These are phyloP conservation scores for Poecilobothrus nobilitatus DNA, from an alignment of 2,888 invertebrate genomes.

Conservation along the genomic window DNA sequence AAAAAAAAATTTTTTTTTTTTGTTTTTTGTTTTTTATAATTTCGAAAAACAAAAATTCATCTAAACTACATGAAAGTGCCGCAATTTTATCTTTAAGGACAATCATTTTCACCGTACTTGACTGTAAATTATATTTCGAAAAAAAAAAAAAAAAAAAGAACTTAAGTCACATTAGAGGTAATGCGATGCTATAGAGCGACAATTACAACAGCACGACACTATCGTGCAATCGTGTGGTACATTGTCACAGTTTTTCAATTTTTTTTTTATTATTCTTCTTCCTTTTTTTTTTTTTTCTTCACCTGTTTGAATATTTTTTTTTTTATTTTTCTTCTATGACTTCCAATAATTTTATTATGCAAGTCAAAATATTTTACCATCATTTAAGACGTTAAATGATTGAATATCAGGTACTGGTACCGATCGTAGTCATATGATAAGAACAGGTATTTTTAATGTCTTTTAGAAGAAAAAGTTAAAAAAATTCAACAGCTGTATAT, in stretches of 20 bases:
- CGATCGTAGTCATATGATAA: no score
- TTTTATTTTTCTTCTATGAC: no score
- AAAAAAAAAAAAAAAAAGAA: neutral
- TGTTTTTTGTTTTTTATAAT: no score
- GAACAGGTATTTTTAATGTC: no score
- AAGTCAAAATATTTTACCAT: conserved; percentile 3
- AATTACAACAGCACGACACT: neutral
- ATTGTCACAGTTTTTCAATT: neutral
- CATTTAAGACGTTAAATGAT: neutral
- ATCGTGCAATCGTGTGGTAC: conserved; percentile 2
- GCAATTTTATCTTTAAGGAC: neutral
- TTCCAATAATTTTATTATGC: neutral
- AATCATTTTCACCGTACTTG: neutral
- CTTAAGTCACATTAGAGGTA: neutral
- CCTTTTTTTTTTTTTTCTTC: neutral
- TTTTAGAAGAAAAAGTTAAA: no score
- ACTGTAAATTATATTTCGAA: neutral
- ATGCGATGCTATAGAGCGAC: neutral
- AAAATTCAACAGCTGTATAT: neutral
- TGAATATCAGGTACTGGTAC: no score
- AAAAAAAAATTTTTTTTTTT: no score
- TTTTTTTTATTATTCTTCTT: neutral
- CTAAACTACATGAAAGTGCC: neutral
- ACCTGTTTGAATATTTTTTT: no score
- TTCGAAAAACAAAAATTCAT: neutral